These are phyloP conservation scores for Oxytorus armatus DNA, from an alignment of 2,888 invertebrate genomes.

Conservation along the genomic window DNA sequence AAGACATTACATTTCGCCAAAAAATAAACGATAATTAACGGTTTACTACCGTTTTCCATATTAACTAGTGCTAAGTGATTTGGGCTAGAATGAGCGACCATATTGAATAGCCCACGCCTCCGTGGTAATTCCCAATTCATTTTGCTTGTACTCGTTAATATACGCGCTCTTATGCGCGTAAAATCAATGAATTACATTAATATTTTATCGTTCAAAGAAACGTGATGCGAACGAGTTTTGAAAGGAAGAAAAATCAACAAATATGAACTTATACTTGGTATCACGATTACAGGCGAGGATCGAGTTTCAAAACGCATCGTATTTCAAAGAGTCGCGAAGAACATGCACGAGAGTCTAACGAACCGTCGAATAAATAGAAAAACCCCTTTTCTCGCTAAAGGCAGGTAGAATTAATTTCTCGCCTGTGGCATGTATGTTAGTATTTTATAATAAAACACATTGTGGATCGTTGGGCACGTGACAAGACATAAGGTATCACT, in stretches of 20 bases:
- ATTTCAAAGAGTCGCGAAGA: constrained; percentile 48
- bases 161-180: no score
- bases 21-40: no score
- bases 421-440: constrained; percentile 4
- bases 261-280: constrained; percentile 22
- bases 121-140: no score
- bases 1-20: no score
- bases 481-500: not conserved
- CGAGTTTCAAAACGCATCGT: constrained; percentile 53
- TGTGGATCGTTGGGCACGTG: not conserved
- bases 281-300: constrained; percentile 58
- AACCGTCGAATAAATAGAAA: constrained; percentile 54
- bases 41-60: no score
- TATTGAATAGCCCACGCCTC: no score
- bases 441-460: constrained; percentile 3
- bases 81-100: no score
- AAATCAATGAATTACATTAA: not conserved
- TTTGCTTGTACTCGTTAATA: no score
- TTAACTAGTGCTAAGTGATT: no score
- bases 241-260: constrained; percentile 1
- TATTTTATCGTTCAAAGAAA: constrained; percentile 3
- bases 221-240: not conserved
- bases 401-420: constrained; percentile 24
- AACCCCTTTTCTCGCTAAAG: constrained; percentile 15
- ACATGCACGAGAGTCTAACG: constrained; percentile 28